Conservation (phyloP, 2,888 invertebrate genomes). For the Tortricodes alternella region DNA sequence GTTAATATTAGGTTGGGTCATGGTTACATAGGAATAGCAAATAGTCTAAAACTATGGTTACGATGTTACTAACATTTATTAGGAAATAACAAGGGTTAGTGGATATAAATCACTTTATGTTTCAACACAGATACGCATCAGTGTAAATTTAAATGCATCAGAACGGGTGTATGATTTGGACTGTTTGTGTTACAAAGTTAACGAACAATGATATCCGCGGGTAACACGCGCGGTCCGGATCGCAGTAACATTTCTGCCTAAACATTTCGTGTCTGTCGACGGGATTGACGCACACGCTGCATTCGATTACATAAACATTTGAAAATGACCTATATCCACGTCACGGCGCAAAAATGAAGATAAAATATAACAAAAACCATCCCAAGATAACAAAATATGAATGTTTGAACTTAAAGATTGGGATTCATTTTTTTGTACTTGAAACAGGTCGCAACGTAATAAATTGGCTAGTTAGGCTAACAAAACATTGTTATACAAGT, state of each 20-base stretch:
- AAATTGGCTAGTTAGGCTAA: too few relatives aligned
- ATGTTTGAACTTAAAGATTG: too few relatives aligned
- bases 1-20: conserved; percentile 28
- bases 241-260: conserved; percentile 11
- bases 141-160: conserved; percentile 24
- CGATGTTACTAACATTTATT: conserved; percentile 9
- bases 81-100: conserved; percentile 13
- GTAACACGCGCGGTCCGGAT: conserved; percentile 1
- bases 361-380: too few relatives aligned
- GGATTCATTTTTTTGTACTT: too few relatives aligned
- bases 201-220: not conserved
- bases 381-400: too few relatives aligned
- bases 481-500: too few relatives aligned
- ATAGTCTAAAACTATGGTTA: conserved; percentile 5
- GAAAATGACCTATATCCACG: conserved; percentile 1
- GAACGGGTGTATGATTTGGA: conserved; percentile 13
- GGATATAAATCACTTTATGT: conserved; percentile 6
- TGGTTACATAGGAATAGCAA: conserved; percentile 17
- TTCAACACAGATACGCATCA: conserved; percentile 8
- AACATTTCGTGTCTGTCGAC: conserved; percentile 8
- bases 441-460: too few relatives aligned
- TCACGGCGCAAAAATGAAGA: not conserved
- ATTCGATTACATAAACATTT: conserved; percentile 11
- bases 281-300: conserved; percentile 22
- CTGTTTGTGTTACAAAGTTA: conserved; percentile 17